phyloP scores from a whole-genome alignment of 2,888 invertebrate genomes.

The Anagyrus pseudococci region DNA sequence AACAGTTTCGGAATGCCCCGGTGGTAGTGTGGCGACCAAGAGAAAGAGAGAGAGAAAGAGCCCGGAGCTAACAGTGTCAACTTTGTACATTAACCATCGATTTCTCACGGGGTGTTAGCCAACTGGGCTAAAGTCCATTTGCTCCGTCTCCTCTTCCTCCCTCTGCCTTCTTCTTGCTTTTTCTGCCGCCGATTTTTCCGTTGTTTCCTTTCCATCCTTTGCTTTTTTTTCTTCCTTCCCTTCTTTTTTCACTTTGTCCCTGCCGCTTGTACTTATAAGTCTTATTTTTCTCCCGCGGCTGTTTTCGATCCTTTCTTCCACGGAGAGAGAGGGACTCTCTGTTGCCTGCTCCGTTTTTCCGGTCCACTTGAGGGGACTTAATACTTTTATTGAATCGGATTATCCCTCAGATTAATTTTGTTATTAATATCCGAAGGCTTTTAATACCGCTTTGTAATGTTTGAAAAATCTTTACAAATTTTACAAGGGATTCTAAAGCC shows the following conservation, averaged over 20 bases:
- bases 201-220: background rate
- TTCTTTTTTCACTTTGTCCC: constrained; percentile 14
- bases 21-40: no score
- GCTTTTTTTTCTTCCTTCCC: constrained; percentile 15
- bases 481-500: no score
- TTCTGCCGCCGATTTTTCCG: background rate
- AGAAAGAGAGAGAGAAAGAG: no score
- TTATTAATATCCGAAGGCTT: constrained; percentile 6
- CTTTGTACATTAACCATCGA: constrained; percentile 56
- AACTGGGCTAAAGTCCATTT: constrained; percentile 48
- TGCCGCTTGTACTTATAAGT: constrained; percentile 16
- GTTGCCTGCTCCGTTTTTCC: constrained; percentile 3
- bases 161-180: background rate
- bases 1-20: background rate
- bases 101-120: constrained; percentile 45
- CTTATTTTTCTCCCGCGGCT: constrained; percentile 26
- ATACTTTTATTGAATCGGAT: constrained; percentile 15
- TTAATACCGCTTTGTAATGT: background rate
- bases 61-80: constrained; percentile 53
- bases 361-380: constrained; percentile 13
- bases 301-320: constrained; percentile 24
- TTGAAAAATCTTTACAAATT: no score
- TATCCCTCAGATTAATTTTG: constrained; percentile 6
- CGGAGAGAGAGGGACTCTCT: background rate
- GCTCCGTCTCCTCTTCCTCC: no score